These are phyloP conservation scores for Oenanthe oenanthe DNA, from an alignment of 2,113 vertebrate genomes.

Conservation along the genomic window DNA sequence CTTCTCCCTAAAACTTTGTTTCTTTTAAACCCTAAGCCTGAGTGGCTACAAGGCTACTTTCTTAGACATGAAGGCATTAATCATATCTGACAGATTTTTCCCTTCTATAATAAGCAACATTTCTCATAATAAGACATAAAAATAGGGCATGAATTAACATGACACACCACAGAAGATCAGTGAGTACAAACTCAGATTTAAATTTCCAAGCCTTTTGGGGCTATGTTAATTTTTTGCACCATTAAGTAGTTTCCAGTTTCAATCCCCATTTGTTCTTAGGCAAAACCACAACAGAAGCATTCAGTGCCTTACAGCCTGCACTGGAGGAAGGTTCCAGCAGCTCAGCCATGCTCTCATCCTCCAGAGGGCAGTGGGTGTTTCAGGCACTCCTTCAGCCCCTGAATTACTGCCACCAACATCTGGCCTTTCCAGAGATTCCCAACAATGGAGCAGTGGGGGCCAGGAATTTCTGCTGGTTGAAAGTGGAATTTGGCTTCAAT, in stretches of 20 bases:
- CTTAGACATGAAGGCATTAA: neutral
- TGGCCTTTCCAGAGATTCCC: conserved; percentile 14
- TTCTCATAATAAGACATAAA: conserved; percentile 41
- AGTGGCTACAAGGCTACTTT: neutral
- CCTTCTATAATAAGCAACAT: conserved; percentile 16
- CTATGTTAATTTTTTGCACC: conserved; percentile 47
- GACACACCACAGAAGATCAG: neutral
- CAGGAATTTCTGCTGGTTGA: neutral
- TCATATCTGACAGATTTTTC: conserved; percentile 2
- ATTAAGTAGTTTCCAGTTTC: conserved; percentile 60
- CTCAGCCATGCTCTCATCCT: neutral
- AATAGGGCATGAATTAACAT: conserved; percentile 11
- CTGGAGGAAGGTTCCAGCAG: neutral
- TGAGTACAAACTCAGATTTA: neutral
- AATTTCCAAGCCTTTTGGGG: neutral
- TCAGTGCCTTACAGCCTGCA: neutral
- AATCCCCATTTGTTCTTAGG: conserved; percentile 1
- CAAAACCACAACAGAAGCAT: conserved; percentile 11
- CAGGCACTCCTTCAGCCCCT: neutral
- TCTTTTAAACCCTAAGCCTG: neutral
- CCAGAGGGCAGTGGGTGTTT: neutral
- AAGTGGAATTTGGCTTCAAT: conserved; percentile 51
- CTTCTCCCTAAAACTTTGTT: neutral
- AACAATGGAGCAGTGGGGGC: neutral
- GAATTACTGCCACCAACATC: neutral